These are phyloP conservation scores for Drosophila carrolli DNA, from an alignment of 1,140 invertebrate species.

Conservation along the genomic window DNA sequence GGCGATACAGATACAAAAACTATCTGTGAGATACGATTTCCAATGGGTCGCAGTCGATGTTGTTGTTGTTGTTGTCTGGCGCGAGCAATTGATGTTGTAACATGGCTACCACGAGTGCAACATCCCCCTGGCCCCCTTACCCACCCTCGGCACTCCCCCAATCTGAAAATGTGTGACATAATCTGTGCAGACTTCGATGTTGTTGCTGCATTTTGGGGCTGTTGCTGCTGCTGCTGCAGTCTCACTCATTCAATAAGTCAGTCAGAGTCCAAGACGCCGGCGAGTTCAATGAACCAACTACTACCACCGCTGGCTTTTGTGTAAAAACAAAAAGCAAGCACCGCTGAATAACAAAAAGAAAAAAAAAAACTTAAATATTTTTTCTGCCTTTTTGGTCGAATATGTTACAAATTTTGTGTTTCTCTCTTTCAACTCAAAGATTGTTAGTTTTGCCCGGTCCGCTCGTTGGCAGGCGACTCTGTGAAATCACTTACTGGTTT, in stretches of 20 bases:
- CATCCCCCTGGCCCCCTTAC: conserved; percentile 42
- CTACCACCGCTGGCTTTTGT: conserved; percentile 46
- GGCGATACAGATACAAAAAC: conserved; percentile 50
- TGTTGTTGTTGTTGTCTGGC: conserved; percentile 66
- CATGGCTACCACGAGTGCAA: conserved; percentile 80
- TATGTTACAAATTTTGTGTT: conserved; percentile 77
- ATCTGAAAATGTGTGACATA: conserved; percentile 81
- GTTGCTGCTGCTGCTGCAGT: conserved; percentile 52
- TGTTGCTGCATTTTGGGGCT: conserved; percentile 51
- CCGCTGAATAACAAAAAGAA: conserved; percentile 17
- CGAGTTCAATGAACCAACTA: conserved; percentile 50
- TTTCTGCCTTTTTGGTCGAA: conserved; percentile 63
- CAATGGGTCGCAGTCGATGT: conserved; percentile 56
- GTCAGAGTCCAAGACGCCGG: conserved; percentile 63
- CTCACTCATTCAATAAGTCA: conserved; percentile 80
- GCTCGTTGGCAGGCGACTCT: conserved; percentile 49
- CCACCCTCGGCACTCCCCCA: conserved; percentile 16
- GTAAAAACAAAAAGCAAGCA: conserved; percentile 47
- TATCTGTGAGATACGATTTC: conserved; percentile 78
- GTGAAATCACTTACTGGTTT: conserved; percentile 81
- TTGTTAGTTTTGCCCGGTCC: conserved; percentile 68
- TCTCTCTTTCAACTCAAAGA: conserved; percentile 40
- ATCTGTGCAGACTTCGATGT: conserved; percentile 81
- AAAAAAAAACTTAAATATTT: conserved; percentile 73
- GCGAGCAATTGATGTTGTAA: conserved; percentile 81